These are phyloP conservation scores for Altica lythri DNA, from an alignment of 2,888 invertebrate genomes.

Conservation along the genomic window DNA sequence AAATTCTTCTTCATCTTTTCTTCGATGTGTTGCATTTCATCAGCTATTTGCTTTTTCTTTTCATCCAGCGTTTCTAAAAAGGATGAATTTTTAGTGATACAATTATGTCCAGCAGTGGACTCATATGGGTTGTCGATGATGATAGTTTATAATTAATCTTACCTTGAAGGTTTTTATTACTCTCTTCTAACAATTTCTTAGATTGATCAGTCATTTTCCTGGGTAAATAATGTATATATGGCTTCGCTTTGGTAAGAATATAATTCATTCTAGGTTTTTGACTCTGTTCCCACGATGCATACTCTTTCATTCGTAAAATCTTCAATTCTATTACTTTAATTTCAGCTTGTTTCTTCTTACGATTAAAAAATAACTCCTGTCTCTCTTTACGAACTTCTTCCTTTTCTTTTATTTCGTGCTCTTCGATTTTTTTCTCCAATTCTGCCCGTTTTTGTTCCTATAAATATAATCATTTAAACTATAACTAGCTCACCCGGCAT, in stretches of 20 bases:
- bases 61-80: constrained; percentile 66
- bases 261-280: constrained; percentile 79
- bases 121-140: too few relatives aligned
- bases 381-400: constrained; percentile 83
- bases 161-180: constrained; percentile 69
- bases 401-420: constrained; percentile 84
- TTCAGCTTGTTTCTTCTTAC: constrained; percentile 86
- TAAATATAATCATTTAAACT: constrained; percentile 29
- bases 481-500: too few relatives aligned
- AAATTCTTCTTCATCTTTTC: constrained; percentile 57
- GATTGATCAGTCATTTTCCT: constrained; percentile 74
- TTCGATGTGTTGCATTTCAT: constrained; percentile 69
- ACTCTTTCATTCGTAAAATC: constrained; percentile 85
- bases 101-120: too few relatives aligned
- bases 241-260: constrained; percentile 85
- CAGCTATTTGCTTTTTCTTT: constrained; percentile 66
- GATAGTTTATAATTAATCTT: constrained; percentile 52
- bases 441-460: constrained; percentile 81
- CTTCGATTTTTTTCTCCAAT: constrained; percentile 93
- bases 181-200: constrained; percentile 67
- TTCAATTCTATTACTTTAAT: constrained; percentile 89
- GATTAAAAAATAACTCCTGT: constrained; percentile 80
- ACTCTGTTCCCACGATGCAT: constrained; percentile 83
- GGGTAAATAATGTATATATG: constrained; percentile 87
- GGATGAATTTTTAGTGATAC: too few relatives aligned